phyloP scores from a whole-genome alignment of 1,140 invertebrate genomes.

The Papilio dardanus region DNA sequence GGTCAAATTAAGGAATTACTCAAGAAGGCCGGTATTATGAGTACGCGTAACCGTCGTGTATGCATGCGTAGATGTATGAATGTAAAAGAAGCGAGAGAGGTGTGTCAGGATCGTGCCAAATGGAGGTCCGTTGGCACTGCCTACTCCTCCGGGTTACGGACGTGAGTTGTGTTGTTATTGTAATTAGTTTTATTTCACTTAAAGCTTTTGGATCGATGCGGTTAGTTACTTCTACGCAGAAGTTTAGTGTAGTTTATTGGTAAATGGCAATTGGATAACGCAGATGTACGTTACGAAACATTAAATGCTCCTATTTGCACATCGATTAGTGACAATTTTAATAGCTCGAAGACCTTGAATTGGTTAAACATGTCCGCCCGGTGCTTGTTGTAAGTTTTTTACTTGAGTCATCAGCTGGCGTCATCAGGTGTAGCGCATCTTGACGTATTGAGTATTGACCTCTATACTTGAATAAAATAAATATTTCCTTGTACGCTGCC shows the following conservation, averaged over 20 bases:
- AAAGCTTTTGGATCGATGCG: not conserved
- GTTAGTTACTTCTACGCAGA: not conserved
- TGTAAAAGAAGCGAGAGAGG: too few relatives aligned
- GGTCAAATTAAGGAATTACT: too few relatives aligned
- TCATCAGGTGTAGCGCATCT: conserved; percentile 4
- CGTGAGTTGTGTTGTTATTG: too few relatives aligned
- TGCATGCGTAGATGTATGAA: too few relatives aligned
- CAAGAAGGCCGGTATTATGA: too few relatives aligned
- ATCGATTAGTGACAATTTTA: conserved; percentile 17
- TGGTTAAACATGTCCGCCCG: not conserved
- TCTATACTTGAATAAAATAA: not conserved
- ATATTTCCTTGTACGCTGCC: not conserved
- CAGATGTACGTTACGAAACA: not conserved
- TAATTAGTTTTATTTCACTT: too few relatives aligned
- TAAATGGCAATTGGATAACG: not conserved
- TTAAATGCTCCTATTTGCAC: not conserved
- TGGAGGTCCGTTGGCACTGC: too few relatives aligned
- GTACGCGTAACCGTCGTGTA: too few relatives aligned
- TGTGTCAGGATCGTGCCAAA: too few relatives aligned
- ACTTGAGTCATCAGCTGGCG: conserved; percentile 14
- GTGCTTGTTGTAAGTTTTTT: conserved; percentile 14
- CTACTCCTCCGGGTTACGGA: too few relatives aligned
- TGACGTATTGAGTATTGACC: not conserved
- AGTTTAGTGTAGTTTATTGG: too few relatives aligned
- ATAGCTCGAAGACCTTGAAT: conserved; percentile 14